These are phyloP conservation scores for Chloromyia formosa DNA, from an alignment of 2,888 invertebrate genomes.

Conservation along the genomic window DNA sequence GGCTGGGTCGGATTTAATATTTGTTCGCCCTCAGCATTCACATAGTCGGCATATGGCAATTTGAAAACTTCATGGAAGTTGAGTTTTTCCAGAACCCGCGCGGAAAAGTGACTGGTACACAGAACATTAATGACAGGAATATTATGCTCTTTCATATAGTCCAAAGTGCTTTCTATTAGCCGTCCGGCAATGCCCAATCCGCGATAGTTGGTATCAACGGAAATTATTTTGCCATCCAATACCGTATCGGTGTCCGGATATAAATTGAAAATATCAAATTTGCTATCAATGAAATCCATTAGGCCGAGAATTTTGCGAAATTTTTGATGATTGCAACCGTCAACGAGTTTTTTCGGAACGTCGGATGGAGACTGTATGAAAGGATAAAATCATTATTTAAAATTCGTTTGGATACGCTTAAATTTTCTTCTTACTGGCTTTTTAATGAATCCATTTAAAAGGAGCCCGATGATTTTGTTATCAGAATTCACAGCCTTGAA, in stretches of 20 bases:
- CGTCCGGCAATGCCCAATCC: constrained; percentile 63
- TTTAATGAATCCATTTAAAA: constrained; percentile 65
- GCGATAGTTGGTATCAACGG: constrained; percentile 61
- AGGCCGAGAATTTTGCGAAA: constrained; percentile 67
- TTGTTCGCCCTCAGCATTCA: constrained; percentile 68
- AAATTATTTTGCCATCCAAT: constrained; percentile 63
- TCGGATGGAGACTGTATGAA: constrained; percentile 51
- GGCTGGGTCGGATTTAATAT: constrained; percentile 74
- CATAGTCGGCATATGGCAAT: constrained; percentile 72
- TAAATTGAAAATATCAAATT: constrained; percentile 64
- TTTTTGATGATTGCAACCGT: constrained; percentile 64
- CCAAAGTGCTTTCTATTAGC: constrained; percentile 59
- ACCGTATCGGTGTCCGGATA: constrained; percentile 62
- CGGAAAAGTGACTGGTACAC: constrained; percentile 80
- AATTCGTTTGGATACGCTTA: too few relatives aligned
- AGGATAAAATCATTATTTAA: too few relatives aligned
- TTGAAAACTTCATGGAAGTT: constrained; percentile 76
- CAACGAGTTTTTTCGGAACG: constrained; percentile 58
- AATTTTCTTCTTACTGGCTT: constrained; percentile 55
- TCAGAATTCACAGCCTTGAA: constrained; percentile 66
- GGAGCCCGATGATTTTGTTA: constrained; percentile 67
- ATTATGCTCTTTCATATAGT: constrained; percentile 60
- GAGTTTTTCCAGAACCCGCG: constrained; percentile 74
- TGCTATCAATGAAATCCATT: constrained; percentile 64
- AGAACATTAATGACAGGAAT: constrained; percentile 73